A percentile compares a stretch with the other conserved stretches of the same genome.
phyloP scores from a whole-genome alignment of 2,888 invertebrate genomes.

The Amphipoea lucens region DNA sequence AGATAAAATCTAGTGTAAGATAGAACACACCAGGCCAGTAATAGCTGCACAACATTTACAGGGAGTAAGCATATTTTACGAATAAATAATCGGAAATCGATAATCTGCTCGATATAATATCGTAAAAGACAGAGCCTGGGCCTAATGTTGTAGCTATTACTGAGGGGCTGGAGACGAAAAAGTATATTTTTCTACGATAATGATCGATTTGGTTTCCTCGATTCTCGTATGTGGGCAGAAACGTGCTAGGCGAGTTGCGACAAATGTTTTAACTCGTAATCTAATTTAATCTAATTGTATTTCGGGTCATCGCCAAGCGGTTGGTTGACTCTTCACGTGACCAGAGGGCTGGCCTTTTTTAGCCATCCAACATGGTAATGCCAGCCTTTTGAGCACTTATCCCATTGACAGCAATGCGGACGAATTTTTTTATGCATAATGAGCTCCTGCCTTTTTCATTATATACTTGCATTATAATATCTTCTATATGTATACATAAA shows the following conservation, averaged over 20 bases:
- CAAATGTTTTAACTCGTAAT: constrained; percentile 23
- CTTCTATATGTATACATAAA: too few species aligned
- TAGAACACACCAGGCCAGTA: constrained; percentile 17
- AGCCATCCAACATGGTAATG: too few species aligned
- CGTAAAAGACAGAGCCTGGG: constrained; percentile 45
- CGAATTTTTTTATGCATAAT: too few species aligned
- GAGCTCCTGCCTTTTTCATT: too few species aligned
- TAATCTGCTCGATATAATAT: constrained; percentile 42
- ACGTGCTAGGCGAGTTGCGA: neutral
- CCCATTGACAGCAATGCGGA: too few species aligned
- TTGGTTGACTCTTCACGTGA: too few species aligned
- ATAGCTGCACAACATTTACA: constrained; percentile 47
- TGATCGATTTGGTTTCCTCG: constrained; percentile 29
- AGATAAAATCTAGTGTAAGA: constrained; percentile 48
- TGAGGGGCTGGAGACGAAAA: constrained; percentile 11
- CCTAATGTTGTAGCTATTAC: constrained; percentile 45
- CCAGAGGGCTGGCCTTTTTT: too few species aligned
- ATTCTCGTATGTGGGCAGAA: constrained; percentile 6
- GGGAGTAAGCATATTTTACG: constrained; percentile 58
- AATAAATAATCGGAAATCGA: constrained; percentile 58
- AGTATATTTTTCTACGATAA: constrained; percentile 31
- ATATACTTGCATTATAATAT: too few species aligned
- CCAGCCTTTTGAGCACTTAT: too few species aligned
- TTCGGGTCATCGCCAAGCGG: neutral
- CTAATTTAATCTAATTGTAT: too few species aligned